A percentile compares a stretch with the other conserved stretches of the same genome.
These are phyloP conservation scores for Lapara coniferarum DNA, from an alignment of 2,888 invertebrate species.

Conservation along the genomic window DNA sequence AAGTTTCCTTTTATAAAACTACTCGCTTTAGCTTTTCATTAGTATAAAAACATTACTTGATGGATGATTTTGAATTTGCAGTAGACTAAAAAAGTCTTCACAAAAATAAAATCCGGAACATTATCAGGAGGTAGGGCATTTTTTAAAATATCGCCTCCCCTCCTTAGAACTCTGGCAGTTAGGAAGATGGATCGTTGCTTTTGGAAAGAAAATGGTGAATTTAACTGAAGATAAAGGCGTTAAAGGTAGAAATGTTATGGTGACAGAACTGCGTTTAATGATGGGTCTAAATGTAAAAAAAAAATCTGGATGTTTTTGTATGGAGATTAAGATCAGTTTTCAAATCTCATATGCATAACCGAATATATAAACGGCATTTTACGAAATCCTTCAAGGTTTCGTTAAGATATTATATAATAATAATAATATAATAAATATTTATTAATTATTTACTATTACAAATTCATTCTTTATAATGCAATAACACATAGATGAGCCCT, in stretches of 20 bases:
- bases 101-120: conserved; percentile 5
- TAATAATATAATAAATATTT: too few species aligned
- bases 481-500: too few species aligned
- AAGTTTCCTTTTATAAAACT: too few species aligned
- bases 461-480: too few species aligned
- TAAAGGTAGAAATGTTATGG: conserved; percentile 15
- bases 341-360: too few species aligned
- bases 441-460: too few species aligned
- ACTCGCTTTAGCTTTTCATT: too few species aligned
- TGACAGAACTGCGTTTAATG: background rate
- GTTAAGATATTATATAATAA: too few species aligned
- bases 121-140: background rate
- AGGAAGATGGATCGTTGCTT: conserved; percentile 21
- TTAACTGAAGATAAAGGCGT: conserved; percentile 9
- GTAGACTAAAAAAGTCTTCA: background rate
- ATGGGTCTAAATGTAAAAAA: background rate
- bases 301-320: background rate
- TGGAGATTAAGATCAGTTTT: background rate
- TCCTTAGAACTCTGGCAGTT: conserved; percentile 12
- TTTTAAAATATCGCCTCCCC: conserved; percentile 7
- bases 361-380: too few species aligned
- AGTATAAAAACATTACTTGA: too few species aligned
- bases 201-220: conserved; percentile 19
- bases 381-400: too few species aligned
- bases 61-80: too few species aligned